Evolutionary conservation across 2,888 invertebrate species (phyloP), one percentile per base, ranked within the genome.

Genomic region (Fragum fragum): DNA sequence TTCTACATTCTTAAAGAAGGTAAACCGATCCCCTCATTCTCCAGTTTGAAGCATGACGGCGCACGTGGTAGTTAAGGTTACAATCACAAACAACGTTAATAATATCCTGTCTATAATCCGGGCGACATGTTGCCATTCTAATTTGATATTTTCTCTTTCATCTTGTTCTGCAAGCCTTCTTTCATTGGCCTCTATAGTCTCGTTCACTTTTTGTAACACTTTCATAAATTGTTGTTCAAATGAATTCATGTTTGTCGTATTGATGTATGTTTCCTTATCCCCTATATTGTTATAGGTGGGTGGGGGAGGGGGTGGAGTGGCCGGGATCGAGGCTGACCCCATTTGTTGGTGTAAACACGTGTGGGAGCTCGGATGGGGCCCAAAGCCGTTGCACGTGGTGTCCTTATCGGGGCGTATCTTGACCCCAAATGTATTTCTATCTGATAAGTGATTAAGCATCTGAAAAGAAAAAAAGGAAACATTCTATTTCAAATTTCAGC

Each of bases 91-190:
- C 18, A 95, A 92, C 79, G 95, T 93, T 36, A 96, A 91, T 21
- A 96, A 93, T 68, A 95, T 93, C 36, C 94, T 93, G 94, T 98
- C 98, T 80, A 97, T 96, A 18, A 98, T 97, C 73, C 98, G 96
- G 0, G 98, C 97, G 81, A 94, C 91, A 79, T 94, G 94, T 82
- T 94, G 93, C 98, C 98, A 98, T 94, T 98, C 98, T 74, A 97
- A 95, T 92, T 97, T 97, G 81, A 97, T 97, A 69, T 96, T 96
- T 90, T 98, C 97, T 73, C 97, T 95, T 72, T 97, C 95, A 92
- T 98, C 97, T 93, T 97, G 97, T 89, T 97, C 97, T 0, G 96
- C 96, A 9, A 97, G 96, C 5, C 98, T 96, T 91, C 96, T 96
- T 93, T 94, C 97, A 95, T 97, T 97, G 69, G 96, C 95, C 89